Evolutionary conservation across 2,888 invertebrate species (phyloP), one percentile per base, ranked within the genome.

Genomic region (Entomobrya proxima): DNA sequence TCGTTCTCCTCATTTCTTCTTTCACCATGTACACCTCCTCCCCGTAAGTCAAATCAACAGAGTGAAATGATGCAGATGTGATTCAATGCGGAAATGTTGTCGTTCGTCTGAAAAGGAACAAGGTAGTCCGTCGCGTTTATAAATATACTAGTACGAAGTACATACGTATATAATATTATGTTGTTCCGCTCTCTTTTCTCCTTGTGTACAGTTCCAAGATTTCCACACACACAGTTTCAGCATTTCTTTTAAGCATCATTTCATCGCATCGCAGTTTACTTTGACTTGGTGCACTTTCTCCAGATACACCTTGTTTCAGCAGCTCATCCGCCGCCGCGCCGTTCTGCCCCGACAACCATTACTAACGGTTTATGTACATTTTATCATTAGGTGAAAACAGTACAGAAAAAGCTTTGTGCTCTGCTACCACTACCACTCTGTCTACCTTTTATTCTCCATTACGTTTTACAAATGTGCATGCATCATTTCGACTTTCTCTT

Each of bases 1-100:
- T 9, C 52, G 74, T 67, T 30, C 21, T 72, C 52, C 64, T 67
- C 37, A 35, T 30, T 61, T 58, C 37, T 24, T 44, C 30, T 44
- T 44, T 30, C 13, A n/a, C n/a, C n/a, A n/a, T 30, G 58, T 58
- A 58, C 50, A 77, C 77, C 58, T 44, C n/a, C 44, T 7, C 44
- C 61, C 44, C 52, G 40, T 74, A 82, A 82, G 82, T 82, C 82
- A 82, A 82, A 72, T 72, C 74, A 72, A 27, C 72, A 82, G 81
- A 88, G 87, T 86, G 88, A 88, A 88, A 88, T 88, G 88, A 88
- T 88, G 88, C 88, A 88, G 88, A 88, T 88, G 87, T 78, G 86
- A 88, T 88, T 77, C 86, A 87, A 88, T 87, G 81, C 88, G 88
- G 88, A 88, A 88, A 86, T 87, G 87, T 88, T 87, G 85, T 81